Percentiles rank a stretch among this genome's conserved stretches.
These are phyloP conservation scores for Falco naumanni DNA, from an alignment of 2,797 vertebrate genomes.

Conservation along the genomic window DNA sequence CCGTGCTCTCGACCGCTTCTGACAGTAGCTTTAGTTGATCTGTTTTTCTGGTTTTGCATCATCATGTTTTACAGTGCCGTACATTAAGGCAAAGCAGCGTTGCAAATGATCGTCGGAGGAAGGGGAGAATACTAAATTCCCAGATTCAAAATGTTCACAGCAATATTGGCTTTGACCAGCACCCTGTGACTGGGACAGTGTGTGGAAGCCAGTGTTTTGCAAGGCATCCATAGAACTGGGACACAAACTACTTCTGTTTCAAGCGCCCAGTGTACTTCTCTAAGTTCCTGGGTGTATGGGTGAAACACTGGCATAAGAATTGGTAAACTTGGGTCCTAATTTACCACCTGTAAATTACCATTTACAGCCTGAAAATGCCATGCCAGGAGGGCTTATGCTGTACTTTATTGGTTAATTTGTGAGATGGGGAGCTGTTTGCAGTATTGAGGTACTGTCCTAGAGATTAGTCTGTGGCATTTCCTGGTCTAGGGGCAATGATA, in stretches of 20 bases:
- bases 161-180: not conserved
- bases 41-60: not conserved
- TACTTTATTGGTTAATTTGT: not conserved
- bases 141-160: accelerated
- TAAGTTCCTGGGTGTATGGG: not conserved
- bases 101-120: not conserved
- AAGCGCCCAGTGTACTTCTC: not conserved
- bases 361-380: not conserved
- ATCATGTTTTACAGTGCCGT: not conserved
- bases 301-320: not conserved
- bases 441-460: not conserved
- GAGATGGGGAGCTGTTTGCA: not conserved
- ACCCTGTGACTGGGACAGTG: accelerated
- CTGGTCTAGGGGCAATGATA: accelerated
- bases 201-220: not conserved
- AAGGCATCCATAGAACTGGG: accelerated
- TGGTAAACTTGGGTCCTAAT: not conserved
- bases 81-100: not conserved
- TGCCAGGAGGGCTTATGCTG: not conserved
- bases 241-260: not conserved
- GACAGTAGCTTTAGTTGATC: not conserved
- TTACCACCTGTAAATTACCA: not conserved
- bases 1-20: accelerated
- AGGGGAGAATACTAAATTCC: not conserved
- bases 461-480: not conserved